phyloP scores from a whole-genome alignment of 1,140 invertebrate genomes.

The Anthonomus grandis region DNA sequence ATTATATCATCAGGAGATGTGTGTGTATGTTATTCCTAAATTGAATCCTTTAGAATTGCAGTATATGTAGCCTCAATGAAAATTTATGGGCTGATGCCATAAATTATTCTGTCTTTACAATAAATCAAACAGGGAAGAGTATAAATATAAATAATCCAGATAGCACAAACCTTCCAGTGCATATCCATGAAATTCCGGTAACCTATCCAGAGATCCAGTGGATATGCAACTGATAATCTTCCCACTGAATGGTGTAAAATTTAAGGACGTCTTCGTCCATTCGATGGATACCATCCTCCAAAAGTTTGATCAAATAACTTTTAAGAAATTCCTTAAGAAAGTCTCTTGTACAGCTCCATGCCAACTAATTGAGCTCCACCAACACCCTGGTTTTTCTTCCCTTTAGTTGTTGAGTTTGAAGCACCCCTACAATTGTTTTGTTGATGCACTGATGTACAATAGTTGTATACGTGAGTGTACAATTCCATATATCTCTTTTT shows the following conservation, averaged over 20 bases:
- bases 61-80: no score
- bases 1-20: no score
- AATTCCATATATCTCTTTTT: slow-evolving; percentile 54
- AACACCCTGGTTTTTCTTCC: slow-evolving; percentile 37
- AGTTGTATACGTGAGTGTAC: slow-evolving; percentile 89
- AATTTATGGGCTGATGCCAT: no score
- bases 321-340: slow-evolving; percentile 90
- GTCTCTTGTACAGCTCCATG: slow-evolving; percentile 89
- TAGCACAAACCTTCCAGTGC: no score
- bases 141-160: no score
- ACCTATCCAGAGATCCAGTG: no score
- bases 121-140: no score
- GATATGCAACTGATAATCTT: slow-evolving; percentile 99
- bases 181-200: no score
- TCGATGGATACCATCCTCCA: slow-evolving; percentile 84
- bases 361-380: slow-evolving; percentile 86
- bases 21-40: no score
- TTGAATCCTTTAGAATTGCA: no score
- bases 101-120: no score
- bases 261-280: slow-evolving; percentile 94
- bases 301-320: slow-evolving; percentile 64
- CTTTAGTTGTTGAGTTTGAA: slow-evolving; percentile 34
- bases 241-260: slow-evolving; percentile 97
- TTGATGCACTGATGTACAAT: slow-evolving; percentile 92
- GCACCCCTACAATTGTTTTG: slow-evolving; percentile 53